A percentile compares a stretch with the other conserved stretches of the same genome.
Evolutionary conservation across 1,140 invertebrate species (phyloP).

Genomic region (Aphelinus atriplicis): DNA sequence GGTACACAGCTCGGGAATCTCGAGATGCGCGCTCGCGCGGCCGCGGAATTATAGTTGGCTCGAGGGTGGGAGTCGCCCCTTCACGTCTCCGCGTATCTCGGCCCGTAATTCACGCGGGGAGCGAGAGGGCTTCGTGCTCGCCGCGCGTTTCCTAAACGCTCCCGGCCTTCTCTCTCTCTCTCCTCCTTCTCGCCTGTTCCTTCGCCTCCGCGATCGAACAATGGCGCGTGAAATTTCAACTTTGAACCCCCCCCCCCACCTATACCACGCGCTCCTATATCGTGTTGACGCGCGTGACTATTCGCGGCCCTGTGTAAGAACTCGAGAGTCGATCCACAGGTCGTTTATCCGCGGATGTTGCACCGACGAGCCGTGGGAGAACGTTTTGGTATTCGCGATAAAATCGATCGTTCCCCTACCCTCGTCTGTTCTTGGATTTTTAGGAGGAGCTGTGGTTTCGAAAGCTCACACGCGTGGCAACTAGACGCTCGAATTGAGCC

Average conservation of each 20-base stretch:
- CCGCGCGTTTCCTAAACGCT: slow-evolving; percentile 59
- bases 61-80: slow-evolving; percentile 43
- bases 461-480: no score
- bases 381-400: no score
- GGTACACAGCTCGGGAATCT: slow-evolving; percentile 30
- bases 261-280: neutral
- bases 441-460: no score
- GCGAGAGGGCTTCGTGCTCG: slow-evolving; percentile 46
- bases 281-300: neutral
- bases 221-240: slow-evolving; percentile 66
- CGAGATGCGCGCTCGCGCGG: slow-evolving; percentile 21
- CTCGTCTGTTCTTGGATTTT: no score
- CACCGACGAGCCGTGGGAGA: neutral
- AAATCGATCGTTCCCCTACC: no score
- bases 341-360: neutral
- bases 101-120: slow-evolving; percentile 58
- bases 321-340: neutral
- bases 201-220: slow-evolving; percentile 58
- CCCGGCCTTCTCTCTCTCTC: slow-evolving; percentile 44
- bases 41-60: slow-evolving; percentile 57
- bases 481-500: no score
- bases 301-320: neutral
- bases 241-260: slow-evolving; percentile 50
- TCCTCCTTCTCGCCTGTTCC: slow-evolving; percentile 51
- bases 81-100: slow-evolving; percentile 54